phyloP scores from a whole-genome alignment of 2,888 invertebrate genomes.

The Cyclophora albipunctata region DNA sequence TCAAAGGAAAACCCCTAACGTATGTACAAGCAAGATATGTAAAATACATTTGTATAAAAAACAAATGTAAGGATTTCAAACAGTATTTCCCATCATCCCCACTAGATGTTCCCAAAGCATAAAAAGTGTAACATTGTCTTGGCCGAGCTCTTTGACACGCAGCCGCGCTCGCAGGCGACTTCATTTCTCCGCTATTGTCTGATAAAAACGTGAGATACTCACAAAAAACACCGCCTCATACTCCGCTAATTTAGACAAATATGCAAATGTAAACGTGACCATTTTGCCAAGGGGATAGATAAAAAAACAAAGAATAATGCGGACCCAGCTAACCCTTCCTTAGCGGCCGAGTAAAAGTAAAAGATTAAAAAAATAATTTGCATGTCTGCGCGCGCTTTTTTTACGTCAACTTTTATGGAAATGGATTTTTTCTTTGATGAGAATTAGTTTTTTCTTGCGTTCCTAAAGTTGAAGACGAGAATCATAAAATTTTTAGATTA shows the following conservation, averaged over 20 bases:
- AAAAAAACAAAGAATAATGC: conserved; percentile 56
- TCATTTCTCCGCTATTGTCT: conserved; percentile 49
- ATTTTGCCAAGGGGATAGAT: conserved; percentile 60
- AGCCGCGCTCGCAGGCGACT: conserved; percentile 43
- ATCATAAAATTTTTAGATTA: background rate
- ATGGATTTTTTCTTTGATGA: conserved; percentile 47
- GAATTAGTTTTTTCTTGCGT: conserved; percentile 63
- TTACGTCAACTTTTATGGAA: conserved; percentile 39
- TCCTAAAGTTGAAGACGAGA: conserved; percentile 26
- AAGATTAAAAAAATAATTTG: conserved; percentile 61
- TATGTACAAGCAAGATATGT: too few species aligned
- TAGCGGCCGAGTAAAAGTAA: conserved; percentile 54
- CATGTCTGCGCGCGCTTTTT: conserved; percentile 54
- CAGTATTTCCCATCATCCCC: background rate
- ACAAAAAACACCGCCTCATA: conserved; percentile 58
- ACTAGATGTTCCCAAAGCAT: conserved; percentile 30
- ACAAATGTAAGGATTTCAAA: too few species aligned
- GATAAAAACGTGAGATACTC: conserved; percentile 65
- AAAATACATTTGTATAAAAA: too few species aligned
- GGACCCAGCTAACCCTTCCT: conserved; percentile 64
- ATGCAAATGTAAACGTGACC: conserved; percentile 72
- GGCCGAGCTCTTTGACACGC: conserved; percentile 50
- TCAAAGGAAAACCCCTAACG: too few species aligned
- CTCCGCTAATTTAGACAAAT: conserved; percentile 56
- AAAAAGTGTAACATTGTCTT: conserved; percentile 37